Evolutionary conservation across 2,797 vertebrate species (phyloP).

Genomic region (Podarcis lilfordi): DNA sequence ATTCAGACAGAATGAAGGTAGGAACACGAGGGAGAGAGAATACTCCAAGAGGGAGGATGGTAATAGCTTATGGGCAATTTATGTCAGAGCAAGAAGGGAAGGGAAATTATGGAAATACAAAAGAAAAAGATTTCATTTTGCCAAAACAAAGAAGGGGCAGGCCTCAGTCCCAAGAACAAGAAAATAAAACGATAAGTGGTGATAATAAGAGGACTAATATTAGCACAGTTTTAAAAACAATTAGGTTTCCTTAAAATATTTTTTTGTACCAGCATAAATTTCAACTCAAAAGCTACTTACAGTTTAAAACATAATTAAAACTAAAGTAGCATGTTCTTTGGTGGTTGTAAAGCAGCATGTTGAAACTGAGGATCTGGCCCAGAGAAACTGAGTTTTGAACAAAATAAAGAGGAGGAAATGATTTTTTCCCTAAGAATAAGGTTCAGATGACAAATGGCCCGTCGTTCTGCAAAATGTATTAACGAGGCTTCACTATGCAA

Average conservation of each 20-base stretch:
- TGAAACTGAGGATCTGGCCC: constrained; percentile 35
- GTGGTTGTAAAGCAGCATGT: neutral
- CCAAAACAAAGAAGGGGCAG: constrained; percentile 44
- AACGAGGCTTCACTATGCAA: constrained; percentile 73
- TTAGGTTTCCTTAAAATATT: constrained; percentile 3
- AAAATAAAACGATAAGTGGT: constrained; percentile 41
- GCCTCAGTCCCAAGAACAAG: constrained; percentile 32
- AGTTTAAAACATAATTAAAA: constrained; percentile 3
- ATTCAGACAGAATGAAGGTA: constrained; percentile 76
- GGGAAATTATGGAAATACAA: constrained; percentile 73
- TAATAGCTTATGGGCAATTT: constrained; percentile 79
- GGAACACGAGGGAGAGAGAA: constrained; percentile 59
- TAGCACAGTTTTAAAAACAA: neutral
- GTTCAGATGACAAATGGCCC: constrained; percentile 73
- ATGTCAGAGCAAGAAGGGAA: constrained; percentile 73
- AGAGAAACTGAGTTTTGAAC: constrained; percentile 65
- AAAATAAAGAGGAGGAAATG: constrained; percentile 62
- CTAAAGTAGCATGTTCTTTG: neutral
- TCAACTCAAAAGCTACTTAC: neutral
- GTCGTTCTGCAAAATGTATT: constrained; percentile 72
- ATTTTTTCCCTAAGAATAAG: constrained; percentile 53
- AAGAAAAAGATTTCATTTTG: constrained; percentile 49
- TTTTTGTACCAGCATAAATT: neutral
- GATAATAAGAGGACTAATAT: neutral
- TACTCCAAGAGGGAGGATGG: constrained; percentile 71